phyloP scores from a whole-genome alignment of 2,113 vertebrate genomes.

The Cettia cetti region DNA sequence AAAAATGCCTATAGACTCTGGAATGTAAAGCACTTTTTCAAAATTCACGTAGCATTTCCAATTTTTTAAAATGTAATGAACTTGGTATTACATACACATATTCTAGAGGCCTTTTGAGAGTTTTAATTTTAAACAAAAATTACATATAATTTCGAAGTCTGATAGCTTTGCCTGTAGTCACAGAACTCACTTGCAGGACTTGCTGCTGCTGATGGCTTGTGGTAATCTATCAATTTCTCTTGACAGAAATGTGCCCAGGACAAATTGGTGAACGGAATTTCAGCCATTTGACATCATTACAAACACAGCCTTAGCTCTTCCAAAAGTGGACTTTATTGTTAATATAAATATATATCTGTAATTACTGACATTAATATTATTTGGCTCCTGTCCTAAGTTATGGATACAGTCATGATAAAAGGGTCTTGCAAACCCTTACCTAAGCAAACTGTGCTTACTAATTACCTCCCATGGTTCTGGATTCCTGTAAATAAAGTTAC shows the following conservation, averaged over 20 bases:
- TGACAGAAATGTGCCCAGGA: neutral
- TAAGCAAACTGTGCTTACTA: constrained; percentile 14
- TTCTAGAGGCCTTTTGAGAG: neutral
- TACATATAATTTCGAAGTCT: neutral
- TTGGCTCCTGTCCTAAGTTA: constrained; percentile 28
- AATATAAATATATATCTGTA: constrained; percentile 22
- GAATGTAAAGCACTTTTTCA: neutral
- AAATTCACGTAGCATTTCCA: neutral
- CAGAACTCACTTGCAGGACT: neutral
- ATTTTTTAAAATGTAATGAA: neutral
- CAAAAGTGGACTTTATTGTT: constrained; percentile 33
- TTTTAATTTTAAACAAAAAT: constrained; percentile 26
- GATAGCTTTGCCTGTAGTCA: neutral
- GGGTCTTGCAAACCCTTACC: constrained; percentile 14
- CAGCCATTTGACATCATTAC: constrained; percentile 19
- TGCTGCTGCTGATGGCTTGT: neutral
- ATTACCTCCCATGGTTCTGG: constrained; percentile 15
- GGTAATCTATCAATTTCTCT: neutral
- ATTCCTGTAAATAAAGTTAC: constrained; percentile 44
- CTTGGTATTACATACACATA: neutral
- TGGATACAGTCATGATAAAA: constrained; percentile 28
- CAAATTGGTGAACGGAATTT: neutral
- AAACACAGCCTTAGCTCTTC: constrained; percentile 1
- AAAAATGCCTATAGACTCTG: neutral
- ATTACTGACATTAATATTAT: constrained; percentile 45